phyloP scores from a whole-genome alignment of 2,113 vertebrate species.

The Odontesthes bonariensis region DNA sequence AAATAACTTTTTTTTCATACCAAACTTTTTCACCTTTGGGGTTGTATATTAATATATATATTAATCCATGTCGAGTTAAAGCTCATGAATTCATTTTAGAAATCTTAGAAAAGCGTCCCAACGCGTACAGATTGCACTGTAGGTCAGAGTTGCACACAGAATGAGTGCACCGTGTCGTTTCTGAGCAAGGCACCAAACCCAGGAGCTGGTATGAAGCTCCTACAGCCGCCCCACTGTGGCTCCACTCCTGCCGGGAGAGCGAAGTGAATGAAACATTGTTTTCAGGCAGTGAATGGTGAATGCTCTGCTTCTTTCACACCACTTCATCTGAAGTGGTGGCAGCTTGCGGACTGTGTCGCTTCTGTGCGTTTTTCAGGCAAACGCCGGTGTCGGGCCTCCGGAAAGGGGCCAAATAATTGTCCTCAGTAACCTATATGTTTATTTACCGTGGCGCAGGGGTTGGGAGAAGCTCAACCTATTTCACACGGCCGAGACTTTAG shows the following conservation, averaged over 20 bases:
- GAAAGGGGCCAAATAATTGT: constrained; percentile 28
- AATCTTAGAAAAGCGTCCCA: fast-evolving
- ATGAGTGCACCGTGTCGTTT: background rate
- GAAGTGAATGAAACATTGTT: constrained; percentile 77
- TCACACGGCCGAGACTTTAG: background rate
- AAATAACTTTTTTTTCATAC: no score
- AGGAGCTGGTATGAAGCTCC: constrained; percentile 12
- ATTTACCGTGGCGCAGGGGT: constrained; percentile 19
- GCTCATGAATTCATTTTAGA: background rate
- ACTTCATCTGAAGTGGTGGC: constrained; percentile 79
- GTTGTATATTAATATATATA: no score
- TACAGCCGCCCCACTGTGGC: constrained; percentile 37
- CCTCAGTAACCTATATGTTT: constrained; percentile 8
- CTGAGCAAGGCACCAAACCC: constrained; percentile 60
- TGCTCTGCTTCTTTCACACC: constrained; percentile 74
- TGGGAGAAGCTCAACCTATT: background rate
- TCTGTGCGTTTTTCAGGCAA: constrained; percentile 38
- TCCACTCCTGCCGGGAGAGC: constrained; percentile 31
- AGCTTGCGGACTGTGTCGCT: constrained; percentile 65
- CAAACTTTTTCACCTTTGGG: no score
- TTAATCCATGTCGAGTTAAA: no score
- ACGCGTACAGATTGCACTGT: background rate
- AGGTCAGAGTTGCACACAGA: background rate
- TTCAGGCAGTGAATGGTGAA: constrained; percentile 74
- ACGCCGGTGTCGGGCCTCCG: constrained; percentile 27